A percentile compares a stretch with the other conserved stretches of the same genome.
phyloP scores from a whole-genome alignment of 2,113 vertebrate species.

The Onychostoma macrolepis region DNA sequence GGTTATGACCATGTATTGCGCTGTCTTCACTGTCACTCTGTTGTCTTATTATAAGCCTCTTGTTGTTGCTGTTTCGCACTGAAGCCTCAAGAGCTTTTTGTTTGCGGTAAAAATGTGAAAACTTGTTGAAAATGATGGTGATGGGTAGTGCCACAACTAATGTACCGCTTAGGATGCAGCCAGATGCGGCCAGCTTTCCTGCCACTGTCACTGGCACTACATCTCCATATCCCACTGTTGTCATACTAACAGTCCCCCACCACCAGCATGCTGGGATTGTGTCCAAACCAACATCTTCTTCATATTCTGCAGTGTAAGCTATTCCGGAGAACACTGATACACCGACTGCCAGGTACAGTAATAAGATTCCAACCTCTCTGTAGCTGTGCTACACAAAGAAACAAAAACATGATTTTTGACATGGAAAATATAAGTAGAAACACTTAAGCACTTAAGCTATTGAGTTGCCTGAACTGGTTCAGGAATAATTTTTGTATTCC shows the following conservation, averaged over 20 bases:
- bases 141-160: conserved; percentile 95
- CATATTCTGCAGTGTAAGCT: conserved; percentile 93
- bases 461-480: background rate
- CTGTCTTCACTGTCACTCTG: conserved; percentile 50
- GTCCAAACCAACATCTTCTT: conserved; percentile 90
- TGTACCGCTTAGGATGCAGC: conserved; percentile 94
- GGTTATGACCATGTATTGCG: conserved; percentile 63
- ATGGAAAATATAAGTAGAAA: background rate
- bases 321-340: conserved; percentile 94
- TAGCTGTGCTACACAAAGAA: conserved; percentile 91
- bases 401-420: background rate
- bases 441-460: background rate
- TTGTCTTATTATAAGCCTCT: conserved; percentile 49
- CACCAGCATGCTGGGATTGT: conserved; percentile 98
- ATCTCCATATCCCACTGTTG: conserved; percentile 95
- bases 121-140: conserved; percentile 99
- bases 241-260: conserved; percentile 99
- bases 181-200: conserved; percentile 91
- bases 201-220: conserved; percentile 91
- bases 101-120: conserved; percentile 94
- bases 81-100: conserved; percentile 95
- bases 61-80: conserved; percentile 84
- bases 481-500: background rate
- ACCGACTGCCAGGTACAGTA: conserved; percentile 93
- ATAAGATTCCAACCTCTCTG: conserved; percentile 92